Evolutionary conservation across 1,140 invertebrate genomes (phyloP), one percentile per base, ranked within the genome.

Genomic region (Heliconius hewitsoni): DNA sequence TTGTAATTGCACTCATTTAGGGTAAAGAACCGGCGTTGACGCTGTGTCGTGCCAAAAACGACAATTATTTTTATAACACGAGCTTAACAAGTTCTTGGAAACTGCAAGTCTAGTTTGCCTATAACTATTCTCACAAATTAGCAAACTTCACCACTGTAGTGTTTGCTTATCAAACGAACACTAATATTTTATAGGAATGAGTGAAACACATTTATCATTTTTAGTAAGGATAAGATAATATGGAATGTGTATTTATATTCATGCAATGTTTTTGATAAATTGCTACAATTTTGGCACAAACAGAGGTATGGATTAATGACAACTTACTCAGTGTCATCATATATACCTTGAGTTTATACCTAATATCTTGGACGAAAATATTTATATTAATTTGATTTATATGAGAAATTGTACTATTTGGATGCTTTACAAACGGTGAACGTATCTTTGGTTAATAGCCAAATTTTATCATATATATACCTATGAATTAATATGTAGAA

Each of bases 1-100:
- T 93, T 89, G 86, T 93, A 93, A 94, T 93, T 94, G 90, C 90
- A 86, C 89, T 91, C 92, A 94, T 94, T 94, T 90, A 86, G 89
- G 86, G 86, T 87, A 89, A 91, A 87, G 83, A 91, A 89, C 82
- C 75, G 85, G 85, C 90, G 89, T 90, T 93, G 92, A 93, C 91
- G 90, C 86, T 88, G 84, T 89, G 88, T 90, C 91, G 92, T 93
- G 92, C 93, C 93, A 93, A 93, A 93, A 92, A 83, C 83, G 89
- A 84, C 89, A 84, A 90, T 92, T 90, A 93, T 91, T 90, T 91
- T 92, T 91, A 89, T 89, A 89, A 88, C 84, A 83, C 78, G 75
- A 86, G 80, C 84, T 86, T 85, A 80, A 82, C 85, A 88, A 87
- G 81, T 87, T 88, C 82, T 85, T 86, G 81, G 74, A 77, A 83